Conservation (phyloP, 2,888 invertebrate genomes). For the Zaprionus lineosus region DNA sequence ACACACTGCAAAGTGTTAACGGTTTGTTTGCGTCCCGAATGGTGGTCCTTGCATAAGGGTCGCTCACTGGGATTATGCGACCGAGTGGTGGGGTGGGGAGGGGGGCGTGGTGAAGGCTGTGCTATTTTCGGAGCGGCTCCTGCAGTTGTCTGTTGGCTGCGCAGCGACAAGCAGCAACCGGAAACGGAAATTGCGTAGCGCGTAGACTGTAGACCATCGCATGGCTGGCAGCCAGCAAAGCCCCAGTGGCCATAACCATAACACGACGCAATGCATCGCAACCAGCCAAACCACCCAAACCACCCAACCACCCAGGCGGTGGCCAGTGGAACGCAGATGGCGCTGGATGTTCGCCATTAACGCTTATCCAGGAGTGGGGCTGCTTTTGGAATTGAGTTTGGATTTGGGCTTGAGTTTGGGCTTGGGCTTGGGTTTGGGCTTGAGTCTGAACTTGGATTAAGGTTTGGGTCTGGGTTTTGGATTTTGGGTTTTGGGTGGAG, state of each 20-base stretch:
- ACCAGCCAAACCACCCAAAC: no score
- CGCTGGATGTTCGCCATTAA: slow-evolving; percentile 61
- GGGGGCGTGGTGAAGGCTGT: slow-evolving; percentile 10
- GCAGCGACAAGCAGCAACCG: slow-evolving; percentile 61
- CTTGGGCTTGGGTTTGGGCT: slow-evolving; percentile 54
- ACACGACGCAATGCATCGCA: no score
- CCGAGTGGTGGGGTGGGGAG: neutral
- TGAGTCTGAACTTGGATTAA: neutral
- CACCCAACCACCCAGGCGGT: slow-evolving; percentile 8
- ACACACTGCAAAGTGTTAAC: slow-evolving; percentile 68
- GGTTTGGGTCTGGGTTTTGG: neutral
- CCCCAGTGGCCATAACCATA: slow-evolving; percentile 51
- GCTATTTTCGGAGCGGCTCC: slow-evolving; percentile 42
- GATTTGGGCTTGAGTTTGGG: slow-evolving; percentile 46
- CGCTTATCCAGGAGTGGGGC: slow-evolving; percentile 20
- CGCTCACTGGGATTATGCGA: no score
- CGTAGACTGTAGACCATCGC: slow-evolving; percentile 45
- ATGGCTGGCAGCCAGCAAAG: slow-evolving; percentile 38
- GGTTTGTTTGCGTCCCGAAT: slow-evolving; percentile 74
- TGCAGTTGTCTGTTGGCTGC: slow-evolving; percentile 51
- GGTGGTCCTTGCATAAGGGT: no score
- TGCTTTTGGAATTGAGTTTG: no score
- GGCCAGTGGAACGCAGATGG: slow-evolving; percentile 19
- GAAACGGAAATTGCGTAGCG: slow-evolving; percentile 77
- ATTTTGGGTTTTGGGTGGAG: neutral